Percentiles rank a stretch among this genome's conserved stretches.
These are phyloP conservation scores for Corythoichthys intestinalis DNA, from an alignment of 2,113 vertebrate species.

Conservation along the genomic window DNA sequence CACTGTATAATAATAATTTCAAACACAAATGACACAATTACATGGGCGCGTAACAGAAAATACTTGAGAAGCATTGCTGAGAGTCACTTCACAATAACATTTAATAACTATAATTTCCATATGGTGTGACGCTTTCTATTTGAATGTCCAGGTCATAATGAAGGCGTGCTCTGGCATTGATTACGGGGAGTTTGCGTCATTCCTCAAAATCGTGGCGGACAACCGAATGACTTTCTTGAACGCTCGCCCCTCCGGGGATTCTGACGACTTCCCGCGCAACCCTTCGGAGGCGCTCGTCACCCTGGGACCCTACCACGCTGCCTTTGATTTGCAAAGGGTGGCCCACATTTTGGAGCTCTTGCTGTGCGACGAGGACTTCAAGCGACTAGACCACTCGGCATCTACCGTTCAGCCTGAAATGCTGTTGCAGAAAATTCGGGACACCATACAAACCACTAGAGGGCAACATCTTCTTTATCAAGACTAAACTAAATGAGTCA, in stretches of 20 bases:
- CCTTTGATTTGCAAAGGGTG: slow-evolving; percentile 84
- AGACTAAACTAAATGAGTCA: slow-evolving; percentile 31
- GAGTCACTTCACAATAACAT: too few species aligned
- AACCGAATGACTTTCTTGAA: slow-evolving; percentile 79
- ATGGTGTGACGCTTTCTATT: neutral
- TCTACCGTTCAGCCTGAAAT: slow-evolving; percentile 70
- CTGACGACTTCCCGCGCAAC: slow-evolving; percentile 46
- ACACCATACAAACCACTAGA: slow-evolving; percentile 68
- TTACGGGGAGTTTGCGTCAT: slow-evolving; percentile 87
- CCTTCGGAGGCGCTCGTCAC: slow-evolving; percentile 54
- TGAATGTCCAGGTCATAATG: slow-evolving; percentile 83
- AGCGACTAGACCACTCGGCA: slow-evolving; percentile 66
- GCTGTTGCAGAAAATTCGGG: slow-evolving; percentile 78
- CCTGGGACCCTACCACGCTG: slow-evolving; percentile 80
- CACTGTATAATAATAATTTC: too few species aligned
- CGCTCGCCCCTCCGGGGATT: slow-evolving; percentile 48
- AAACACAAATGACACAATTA: too few species aligned
- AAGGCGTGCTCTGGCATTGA: slow-evolving; percentile 91
- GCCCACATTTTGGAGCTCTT: slow-evolving; percentile 79
- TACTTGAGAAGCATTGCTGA: too few species aligned
- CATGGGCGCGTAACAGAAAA: too few species aligned
- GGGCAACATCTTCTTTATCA: slow-evolving; percentile 69
- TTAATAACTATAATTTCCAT: neutral
- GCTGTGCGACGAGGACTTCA: slow-evolving; percentile 84
- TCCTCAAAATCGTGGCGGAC: slow-evolving; percentile 84